phyloP scores from a whole-genome alignment of 1,140 invertebrate species.

The Drosophila ambigua region DNA sequence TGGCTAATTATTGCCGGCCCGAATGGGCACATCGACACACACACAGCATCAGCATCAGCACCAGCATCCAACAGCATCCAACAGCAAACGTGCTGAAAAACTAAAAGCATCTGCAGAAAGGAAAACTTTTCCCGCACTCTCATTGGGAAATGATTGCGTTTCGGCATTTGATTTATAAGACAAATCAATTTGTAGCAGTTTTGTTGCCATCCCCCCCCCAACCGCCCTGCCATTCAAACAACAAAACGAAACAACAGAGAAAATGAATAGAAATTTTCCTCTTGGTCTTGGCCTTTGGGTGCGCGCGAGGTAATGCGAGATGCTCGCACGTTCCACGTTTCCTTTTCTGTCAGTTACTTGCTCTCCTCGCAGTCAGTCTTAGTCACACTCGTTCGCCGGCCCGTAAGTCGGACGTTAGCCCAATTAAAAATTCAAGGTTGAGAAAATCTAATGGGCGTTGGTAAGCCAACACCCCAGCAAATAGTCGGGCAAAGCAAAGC shows the following conservation, averaged over 20 bases:
- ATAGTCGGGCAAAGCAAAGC: background rate
- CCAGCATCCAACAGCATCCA: background rate
- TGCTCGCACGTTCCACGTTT: slow-evolving; percentile 40
- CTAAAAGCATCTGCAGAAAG: slow-evolving; percentile 60
- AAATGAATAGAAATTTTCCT: slow-evolving; percentile 33
- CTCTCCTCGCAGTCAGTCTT: slow-evolving; percentile 5
- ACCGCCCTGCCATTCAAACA: slow-evolving; percentile 36
- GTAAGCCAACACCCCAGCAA: slow-evolving; percentile 43
- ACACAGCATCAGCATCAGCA: background rate
- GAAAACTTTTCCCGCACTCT: slow-evolving; percentile 42
- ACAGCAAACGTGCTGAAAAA: slow-evolving; percentile 69
- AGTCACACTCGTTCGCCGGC: slow-evolving; percentile 14
- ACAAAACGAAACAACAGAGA: slow-evolving; percentile 28
- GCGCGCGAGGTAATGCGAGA: slow-evolving; percentile 56
- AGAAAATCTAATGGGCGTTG: slow-evolving; percentile 64
- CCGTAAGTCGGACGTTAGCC: slow-evolving; percentile 53
- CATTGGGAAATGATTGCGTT: slow-evolving; percentile 38
- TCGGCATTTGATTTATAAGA: slow-evolving; percentile 67
- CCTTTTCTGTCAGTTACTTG: slow-evolving; percentile 23
- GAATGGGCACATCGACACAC: slow-evolving; percentile 32
- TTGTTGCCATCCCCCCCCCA: slow-evolving; percentile 33
- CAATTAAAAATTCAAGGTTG: slow-evolving; percentile 78
- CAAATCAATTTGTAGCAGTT: slow-evolving; percentile 75
- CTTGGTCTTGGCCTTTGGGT: slow-evolving; percentile 44
- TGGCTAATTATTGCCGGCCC: slow-evolving; percentile 63